Evolutionary conservation across 2,113 vertebrate genomes (phyloP), one percentile per base, ranked within the genome.

Genomic region (Dipodomys stephensi): DNA sequence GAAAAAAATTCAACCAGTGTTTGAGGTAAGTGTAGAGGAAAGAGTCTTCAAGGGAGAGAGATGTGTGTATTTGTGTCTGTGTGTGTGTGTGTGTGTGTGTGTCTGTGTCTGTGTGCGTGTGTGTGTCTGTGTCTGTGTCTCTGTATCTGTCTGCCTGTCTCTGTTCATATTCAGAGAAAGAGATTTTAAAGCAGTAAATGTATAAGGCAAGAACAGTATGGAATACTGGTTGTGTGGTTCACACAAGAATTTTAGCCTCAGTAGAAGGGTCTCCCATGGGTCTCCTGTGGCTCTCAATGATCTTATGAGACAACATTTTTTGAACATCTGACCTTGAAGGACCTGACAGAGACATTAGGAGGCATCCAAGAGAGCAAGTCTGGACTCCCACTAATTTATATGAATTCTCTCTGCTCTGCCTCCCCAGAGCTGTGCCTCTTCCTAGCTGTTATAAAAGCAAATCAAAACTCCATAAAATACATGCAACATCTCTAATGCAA

Each of bases 381-480:
- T 35, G 11, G 5, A n/a, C 44, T 1, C 22, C 7, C 19, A 49
- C 30, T 60, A 3, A 46, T n/a, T 84, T 23, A n/a, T 5, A 2
- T 49, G 2, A 22, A 6, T 25, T 46, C n/a, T 32, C 28, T 65
- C 27, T 73, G 46, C 60, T 1, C 30, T 67, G 4, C 62, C 49
- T 80, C n/a, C 27, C 30, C 25, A 16, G 46, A 11, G 12, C 22
- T 12, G 12, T 12, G 11, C 30, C 20, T 53, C 18, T 88, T 81
- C 18, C 46, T 35, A 19, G 23, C 23, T 64, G 78, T 46, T n/a
- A 88, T n/a, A 82, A 88, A 85, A 88, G 57, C 69, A 90, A 73
- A 73, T 60, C 18, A 88, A 27, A 82, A 84, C 90, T 78, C 71
- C 72, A 71, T 72, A 67, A 87, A 87, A 80, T 64, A 77, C 8